phyloP scores from a whole-genome alignment of 2,797 vertebrate species.

The Xerus rutilus region DNA sequence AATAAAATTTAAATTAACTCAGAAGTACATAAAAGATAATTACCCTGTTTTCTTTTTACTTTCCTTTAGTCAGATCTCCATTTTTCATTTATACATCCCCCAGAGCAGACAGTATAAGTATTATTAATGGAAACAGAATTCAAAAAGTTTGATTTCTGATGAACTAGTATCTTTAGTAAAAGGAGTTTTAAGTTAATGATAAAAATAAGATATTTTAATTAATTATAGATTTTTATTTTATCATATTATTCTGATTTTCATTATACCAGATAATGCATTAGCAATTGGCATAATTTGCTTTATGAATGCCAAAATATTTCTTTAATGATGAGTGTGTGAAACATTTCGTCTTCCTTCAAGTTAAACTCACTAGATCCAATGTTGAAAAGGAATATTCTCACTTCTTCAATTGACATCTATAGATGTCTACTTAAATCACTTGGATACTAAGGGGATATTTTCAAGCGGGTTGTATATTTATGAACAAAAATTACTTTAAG shows the following conservation, averaged over 20 bases:
- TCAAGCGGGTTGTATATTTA: background rate
- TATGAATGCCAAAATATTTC: background rate
- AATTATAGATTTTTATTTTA: slow-evolving; percentile 2
- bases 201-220: background rate
- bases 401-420: background rate
- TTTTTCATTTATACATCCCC: background rate
- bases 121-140: background rate
- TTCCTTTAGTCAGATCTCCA: background rate
- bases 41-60: background rate
- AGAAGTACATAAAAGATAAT: background rate
- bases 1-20: slow-evolving; percentile 27
- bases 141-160: background rate
- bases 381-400: background rate
- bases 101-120: background rate
- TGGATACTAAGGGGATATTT: background rate
- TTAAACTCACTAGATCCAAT: background rate
- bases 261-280: background rate
- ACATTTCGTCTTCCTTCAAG: slow-evolving; percentile 10
- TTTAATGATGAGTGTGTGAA: background rate
- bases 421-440: background rate
- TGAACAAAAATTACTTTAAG: background rate
- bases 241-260: background rate
- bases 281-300: background rate
- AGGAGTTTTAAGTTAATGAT: background rate
- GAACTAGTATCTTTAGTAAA: background rate